Evolutionary conservation across 2,797 vertebrate genomes (phyloP).

Genomic region (Apodemus agrarius): DNA sequence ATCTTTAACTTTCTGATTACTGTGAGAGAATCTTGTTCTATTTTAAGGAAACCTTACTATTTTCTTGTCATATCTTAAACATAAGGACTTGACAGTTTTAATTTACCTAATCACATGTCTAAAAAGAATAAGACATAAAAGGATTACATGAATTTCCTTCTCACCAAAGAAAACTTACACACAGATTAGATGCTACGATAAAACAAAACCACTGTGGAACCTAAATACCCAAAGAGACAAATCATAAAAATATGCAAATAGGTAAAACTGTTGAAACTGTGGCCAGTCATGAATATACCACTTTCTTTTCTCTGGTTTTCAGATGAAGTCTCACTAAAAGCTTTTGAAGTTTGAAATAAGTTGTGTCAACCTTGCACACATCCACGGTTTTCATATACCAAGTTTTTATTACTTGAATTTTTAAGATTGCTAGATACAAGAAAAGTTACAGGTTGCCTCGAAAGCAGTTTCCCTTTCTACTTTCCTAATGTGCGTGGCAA

Average conservation of each 20-base stretch:
- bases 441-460: not conserved
- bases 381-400: constrained; percentile 15
- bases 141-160: not conserved
- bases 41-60: not conserved
- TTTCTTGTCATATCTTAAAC: not conserved
- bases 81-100: constrained; percentile 42
- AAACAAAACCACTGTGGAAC: not conserved
- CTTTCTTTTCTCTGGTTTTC: not conserved
- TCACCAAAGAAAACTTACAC: not conserved
- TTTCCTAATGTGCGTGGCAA: not conserved
- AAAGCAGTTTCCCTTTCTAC: constrained; percentile 48
- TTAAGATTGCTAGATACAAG: constrained; percentile 7
- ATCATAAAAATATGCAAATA: not conserved
- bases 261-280: not conserved
- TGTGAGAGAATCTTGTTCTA: not conserved
- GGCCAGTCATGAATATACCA: not conserved
- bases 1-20: not conserved
- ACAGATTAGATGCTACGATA: not conserved
- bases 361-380: not conserved
- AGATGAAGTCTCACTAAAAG: not conserved
- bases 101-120: constrained; percentile 15
- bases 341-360: constrained; percentile 23
- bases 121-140: constrained; percentile 53
- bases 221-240: not conserved
- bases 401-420: constrained; percentile 40